These are phyloP conservation scores for Oryzias melastigma DNA, from an alignment of 2,113 vertebrate species.

Conservation along the genomic window DNA sequence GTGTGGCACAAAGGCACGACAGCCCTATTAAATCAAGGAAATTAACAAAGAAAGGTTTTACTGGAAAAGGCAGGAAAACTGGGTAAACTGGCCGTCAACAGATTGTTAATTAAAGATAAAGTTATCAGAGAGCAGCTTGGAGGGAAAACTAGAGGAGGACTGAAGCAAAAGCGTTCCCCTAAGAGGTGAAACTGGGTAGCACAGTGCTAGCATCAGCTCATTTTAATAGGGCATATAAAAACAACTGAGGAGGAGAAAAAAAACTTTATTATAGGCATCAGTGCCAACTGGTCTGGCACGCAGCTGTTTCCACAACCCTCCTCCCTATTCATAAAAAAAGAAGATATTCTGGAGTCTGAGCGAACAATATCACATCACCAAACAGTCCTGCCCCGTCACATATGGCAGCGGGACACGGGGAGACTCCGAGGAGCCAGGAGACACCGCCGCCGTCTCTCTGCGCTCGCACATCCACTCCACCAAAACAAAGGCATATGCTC, in stretches of 20 bases:
- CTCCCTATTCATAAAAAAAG: slow-evolving; percentile 76
- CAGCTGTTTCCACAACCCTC: slow-evolving; percentile 78
- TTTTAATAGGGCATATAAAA: slow-evolving; percentile 81
- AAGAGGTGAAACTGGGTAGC: slow-evolving; percentile 70
- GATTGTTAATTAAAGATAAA: slow-evolving; percentile 39
- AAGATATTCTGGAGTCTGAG: slow-evolving; percentile 78
- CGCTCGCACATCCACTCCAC: slow-evolving; percentile 65
- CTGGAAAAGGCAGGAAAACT: slow-evolving; percentile 24
- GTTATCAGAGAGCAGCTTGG: slow-evolving; percentile 22
- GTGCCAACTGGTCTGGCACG: slow-evolving; percentile 82
- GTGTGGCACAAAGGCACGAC: slow-evolving; percentile 26
- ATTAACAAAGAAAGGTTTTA: slow-evolving; percentile 29
- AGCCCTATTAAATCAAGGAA: slow-evolving; percentile 37
- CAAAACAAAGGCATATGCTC: slow-evolving; percentile 58
- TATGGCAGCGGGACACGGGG: slow-evolving; percentile 87
- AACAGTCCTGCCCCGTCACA: slow-evolving; percentile 81
- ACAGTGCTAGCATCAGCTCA: slow-evolving; percentile 80
- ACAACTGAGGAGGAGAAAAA: slow-evolving; percentile 71
- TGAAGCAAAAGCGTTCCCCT: slow-evolving; percentile 47
- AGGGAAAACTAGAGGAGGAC: slow-evolving; percentile 29
- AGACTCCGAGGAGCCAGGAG: slow-evolving; percentile 81
- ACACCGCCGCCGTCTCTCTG: slow-evolving; percentile 88
- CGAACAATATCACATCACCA: slow-evolving; percentile 88
- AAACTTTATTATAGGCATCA: slow-evolving; percentile 73
- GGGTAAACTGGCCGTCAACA: slow-evolving; percentile 35